Conservation (phyloP, 1,140 invertebrate species). For the Anoplophora glabripennis region DNA sequence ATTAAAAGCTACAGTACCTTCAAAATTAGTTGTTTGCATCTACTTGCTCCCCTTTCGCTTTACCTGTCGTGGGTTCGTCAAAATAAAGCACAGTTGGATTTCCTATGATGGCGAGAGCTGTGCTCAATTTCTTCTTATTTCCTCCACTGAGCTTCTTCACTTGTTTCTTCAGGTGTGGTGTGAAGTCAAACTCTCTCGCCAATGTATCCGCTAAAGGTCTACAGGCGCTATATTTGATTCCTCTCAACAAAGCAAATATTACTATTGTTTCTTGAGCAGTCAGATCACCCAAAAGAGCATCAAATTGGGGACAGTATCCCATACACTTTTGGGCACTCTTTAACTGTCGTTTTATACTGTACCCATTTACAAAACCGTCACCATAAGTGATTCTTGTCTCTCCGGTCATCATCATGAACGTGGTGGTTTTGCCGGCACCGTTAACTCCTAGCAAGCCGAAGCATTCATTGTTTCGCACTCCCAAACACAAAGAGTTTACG, state of each 20-base stretch:
- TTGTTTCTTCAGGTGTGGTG: slow-evolving; percentile 55
- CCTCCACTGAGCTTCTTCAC: slow-evolving; percentile 79
- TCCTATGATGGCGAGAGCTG: slow-evolving; percentile 88
- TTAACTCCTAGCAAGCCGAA: slow-evolving; percentile 89
- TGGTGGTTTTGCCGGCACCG: slow-evolving; percentile 75
- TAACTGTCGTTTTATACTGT: slow-evolving; percentile 55
- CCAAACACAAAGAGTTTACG: slow-evolving; percentile 70
- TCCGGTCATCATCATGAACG: slow-evolving; percentile 88
- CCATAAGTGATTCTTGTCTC: slow-evolving; percentile 58
- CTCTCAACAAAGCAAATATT: slow-evolving; percentile 74
- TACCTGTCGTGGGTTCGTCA: slow-evolving; percentile 78
- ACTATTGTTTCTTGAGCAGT: slow-evolving; percentile 75
- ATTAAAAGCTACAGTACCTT: no score
- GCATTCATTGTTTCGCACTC: slow-evolving; percentile 64
- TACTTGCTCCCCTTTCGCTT: slow-evolving; percentile 3
- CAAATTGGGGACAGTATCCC: slow-evolving; percentile 82
- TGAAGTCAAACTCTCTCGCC: slow-evolving; percentile 52
- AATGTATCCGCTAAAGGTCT: slow-evolving; percentile 44
- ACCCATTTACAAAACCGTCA: slow-evolving; percentile 44
- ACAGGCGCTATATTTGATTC: slow-evolving; percentile 58
- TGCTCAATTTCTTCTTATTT: slow-evolving; percentile 92
- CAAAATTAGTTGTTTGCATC: no score
- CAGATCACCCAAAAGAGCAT: slow-evolving; percentile 77
- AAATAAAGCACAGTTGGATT: slow-evolving; percentile 87
- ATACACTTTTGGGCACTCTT: slow-evolving; percentile 59